Base-by-base conservation (phyloP, 2,113 vertebrate species). In the Canis aureus region DNA sequence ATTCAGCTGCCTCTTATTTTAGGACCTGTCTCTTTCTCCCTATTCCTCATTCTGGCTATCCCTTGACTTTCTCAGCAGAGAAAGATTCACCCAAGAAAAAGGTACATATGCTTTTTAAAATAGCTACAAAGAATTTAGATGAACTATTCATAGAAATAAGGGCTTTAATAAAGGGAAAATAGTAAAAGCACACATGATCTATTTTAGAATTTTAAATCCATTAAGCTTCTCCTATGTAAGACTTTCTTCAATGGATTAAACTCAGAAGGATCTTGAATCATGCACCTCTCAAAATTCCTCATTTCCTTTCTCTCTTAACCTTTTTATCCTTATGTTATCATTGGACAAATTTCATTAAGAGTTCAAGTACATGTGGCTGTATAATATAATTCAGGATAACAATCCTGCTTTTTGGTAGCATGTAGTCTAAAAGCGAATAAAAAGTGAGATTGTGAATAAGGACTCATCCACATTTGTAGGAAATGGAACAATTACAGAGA, bases 401-500 rank as follows among this genome's bases (percentile, higher is more conserved):
- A 74, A 64, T 49, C 35, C 43, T 94, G 9, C 76, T 89, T 51
- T 82, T 78, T 83, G 66, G 66, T 69, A 67, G 60, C 22, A 1
- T 62, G 60, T 67, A 32, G 11, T 35, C 43, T 76, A 64, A 91
- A 96, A 92, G 7, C 20, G 82, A 96, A 87, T 38, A n/a, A n/a
- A n/a, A n/a, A n/a, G 22, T 74, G 23, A 93, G 35, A 67, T 59
- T 67, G 51, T 91, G 67, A 57, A 38, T 91, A 59, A 86, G 23
- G 43, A 29, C 53, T 87, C 51, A 80, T 49, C 67, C 32, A 38
- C 62, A 64, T 23, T 16, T 29, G 62, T 1, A 83, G 81, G 29
- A 97, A 97, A 64, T 90, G 25, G n/a, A 81, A 74, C 43, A 88
- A 95, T 95, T 71, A 96, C 51, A 74, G 27, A 89, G 73, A 94